Base-by-base conservation (phyloP, 2,113 vertebrate genomes). In the Numenius arquata region DNA sequence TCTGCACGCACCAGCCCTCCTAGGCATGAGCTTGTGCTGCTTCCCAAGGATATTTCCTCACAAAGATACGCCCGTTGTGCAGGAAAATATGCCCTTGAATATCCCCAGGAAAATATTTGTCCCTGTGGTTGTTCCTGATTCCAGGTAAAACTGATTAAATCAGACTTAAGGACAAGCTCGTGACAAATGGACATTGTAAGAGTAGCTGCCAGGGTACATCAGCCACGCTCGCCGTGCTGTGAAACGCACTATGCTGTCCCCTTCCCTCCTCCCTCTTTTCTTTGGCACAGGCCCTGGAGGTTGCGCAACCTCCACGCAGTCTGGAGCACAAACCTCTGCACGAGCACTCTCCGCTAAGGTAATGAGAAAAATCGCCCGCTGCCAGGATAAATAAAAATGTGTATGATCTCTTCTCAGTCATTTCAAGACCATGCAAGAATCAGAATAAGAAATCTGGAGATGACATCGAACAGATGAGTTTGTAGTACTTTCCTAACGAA, bases 301-400 rank as follows among this genome's bases (percentile, higher is more conserved):
- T 92, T 88, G 82, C 75, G 66, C 45, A 94, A 38, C 2, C 12
- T 47, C 48, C 1, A 0, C n/a, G 61, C 43, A 47, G 70, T 21
- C 40, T 83, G 92, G 48, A 92, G 50, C 34, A 50, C 78, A 88
- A 12, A 78, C 2, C 34, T 40, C 74, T 38, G 32, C 65, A 50
- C 0, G 1, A 86, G 19, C 6, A 0, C 0, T 11, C 36, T 41
- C 61, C 30, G 8, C 34, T 12, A 30, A 0, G 2, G 14, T 6
- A 71, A 48, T 3, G 48, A 88, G 20, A 73, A 83, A 34, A 70
- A n/a, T 27, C 0, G 1, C 9, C 62, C 8, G 6, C 53, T 53
- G 23, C 17, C 36, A 53, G 41, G 26, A 5, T 21, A 34, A 56
- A 59, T 15, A 45, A 68, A 38, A 16, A 4, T 2, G 9, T 8